These are phyloP conservation scores for Theristicus caerulescens DNA, from an alignment of 2,113 vertebrate genomes.

Conservation along the genomic window DNA sequence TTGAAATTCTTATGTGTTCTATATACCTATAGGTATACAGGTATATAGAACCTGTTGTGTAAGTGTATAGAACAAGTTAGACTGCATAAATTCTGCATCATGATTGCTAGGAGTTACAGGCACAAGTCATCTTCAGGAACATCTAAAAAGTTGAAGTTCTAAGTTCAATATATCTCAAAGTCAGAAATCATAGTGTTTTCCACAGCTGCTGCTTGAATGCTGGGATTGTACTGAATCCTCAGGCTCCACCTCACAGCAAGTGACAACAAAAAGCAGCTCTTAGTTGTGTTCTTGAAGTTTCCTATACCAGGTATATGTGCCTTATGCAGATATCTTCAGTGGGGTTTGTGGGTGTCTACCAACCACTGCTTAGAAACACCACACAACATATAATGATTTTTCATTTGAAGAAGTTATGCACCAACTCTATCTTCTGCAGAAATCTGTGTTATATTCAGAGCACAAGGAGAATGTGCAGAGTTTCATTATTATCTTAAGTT, in stretches of 20 bases:
- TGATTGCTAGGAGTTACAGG: neutral
- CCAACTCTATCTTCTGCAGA: neutral
- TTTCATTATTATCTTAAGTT: conserved; percentile 27
- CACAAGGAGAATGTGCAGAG: neutral
- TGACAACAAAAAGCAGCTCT: neutral
- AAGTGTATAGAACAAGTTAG: conserved; percentile 2
- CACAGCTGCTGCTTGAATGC: neutral
- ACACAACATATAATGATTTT: neutral
- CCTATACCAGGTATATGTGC: neutral
- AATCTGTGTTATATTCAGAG: neutral
- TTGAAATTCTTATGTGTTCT: neutral
- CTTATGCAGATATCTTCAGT: neutral
- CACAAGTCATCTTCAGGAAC: neutral
- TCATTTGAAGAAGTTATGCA: neutral
- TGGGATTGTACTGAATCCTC: neutral
- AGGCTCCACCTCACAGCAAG: neutral
- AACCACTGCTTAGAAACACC: neutral
- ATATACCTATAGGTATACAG: neutral
- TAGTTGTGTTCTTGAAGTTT: neutral
- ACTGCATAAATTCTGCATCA: neutral
- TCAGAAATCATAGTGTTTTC: neutral
- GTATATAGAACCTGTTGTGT: neutral
- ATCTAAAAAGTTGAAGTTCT: neutral
- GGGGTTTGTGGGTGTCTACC: neutral
- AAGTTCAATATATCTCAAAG: neutral